Conservation (phyloP, 1,140 invertebrate genomes). For the Steinernema feltiae region DNA sequence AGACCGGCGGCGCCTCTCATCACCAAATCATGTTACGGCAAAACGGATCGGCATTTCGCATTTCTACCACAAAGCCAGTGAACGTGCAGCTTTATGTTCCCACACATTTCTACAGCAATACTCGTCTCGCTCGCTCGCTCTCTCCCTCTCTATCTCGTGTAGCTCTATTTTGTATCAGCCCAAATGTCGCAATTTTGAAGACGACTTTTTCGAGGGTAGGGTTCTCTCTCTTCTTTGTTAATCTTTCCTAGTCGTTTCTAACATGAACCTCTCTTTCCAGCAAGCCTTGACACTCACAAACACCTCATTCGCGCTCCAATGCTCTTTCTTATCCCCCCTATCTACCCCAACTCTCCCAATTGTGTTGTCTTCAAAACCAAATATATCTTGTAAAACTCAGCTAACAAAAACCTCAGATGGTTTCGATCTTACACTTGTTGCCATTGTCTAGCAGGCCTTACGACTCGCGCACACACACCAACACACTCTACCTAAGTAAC, state of each 20-base stretch:
- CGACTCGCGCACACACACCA: no score
- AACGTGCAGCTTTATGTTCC: constrained; percentile 1
- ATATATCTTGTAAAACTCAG: neutral
- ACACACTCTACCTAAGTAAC: neutral
- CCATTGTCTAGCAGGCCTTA: constrained; percentile 10
- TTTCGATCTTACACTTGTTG: constrained; percentile 2
- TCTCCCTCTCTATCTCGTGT: neutral
- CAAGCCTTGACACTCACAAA: neutral
- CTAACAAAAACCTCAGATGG: neutral
- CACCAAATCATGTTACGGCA: neutral
- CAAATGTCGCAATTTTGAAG: neutral
- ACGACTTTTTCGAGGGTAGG: neutral
- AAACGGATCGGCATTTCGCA: neutral
- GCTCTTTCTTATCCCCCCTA: neutral
- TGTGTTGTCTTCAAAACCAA: neutral
- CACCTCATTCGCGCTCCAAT: neutral
- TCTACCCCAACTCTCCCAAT: neutral
- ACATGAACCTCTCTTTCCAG: neutral
- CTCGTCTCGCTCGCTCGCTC: neutral
- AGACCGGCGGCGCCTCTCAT: no score
- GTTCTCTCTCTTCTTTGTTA: neutral
- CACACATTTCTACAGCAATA: neutral
- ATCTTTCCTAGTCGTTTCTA: neutral
- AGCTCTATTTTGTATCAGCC: neutral
- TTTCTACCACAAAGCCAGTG: neutral